Evolutionary conservation across 2,113 vertebrate genomes (phyloP), one percentile per base, ranked within the genome.

Genomic region (Lagenorhynchus albirostris): DNA sequence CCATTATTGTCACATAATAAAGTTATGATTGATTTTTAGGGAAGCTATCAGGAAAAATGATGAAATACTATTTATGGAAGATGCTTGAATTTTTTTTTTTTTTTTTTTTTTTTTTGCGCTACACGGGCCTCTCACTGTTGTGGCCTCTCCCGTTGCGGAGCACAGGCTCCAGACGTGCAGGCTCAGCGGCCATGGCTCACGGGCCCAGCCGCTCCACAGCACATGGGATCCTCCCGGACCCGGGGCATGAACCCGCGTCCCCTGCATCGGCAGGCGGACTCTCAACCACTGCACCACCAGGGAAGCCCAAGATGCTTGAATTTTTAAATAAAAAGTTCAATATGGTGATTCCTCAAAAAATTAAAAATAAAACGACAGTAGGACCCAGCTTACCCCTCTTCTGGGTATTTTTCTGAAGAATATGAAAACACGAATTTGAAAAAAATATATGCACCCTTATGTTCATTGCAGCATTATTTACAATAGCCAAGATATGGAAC

Each of bases 11-110:
- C 29, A 53, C 33, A 44, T 79, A 41, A 70, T 79, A 82, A 73
- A 85, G 38, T 79, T 36, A n/a, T 85, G 79, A 91, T 63, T 97
- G 53, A 38, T 92, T 93, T 94, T 93, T 20, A 50, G 31, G 91
- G 73, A 85, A 7, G 44, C 38, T 79, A 8, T 50, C 71, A 68
- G n/a, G n/a, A 44, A 91, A 31, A 91, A 55, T 85, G 81, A 88
- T 25, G 12, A 91, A 85, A 47, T 62, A 47, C 15, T 65, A 70
- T 89, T 98, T 83, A 82, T 31, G 50, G 26, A 81, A 71, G 76
- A 79, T 81, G 58, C 23, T 58, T 41, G 38, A 36, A 77, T 77
- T 92, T 55, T 91, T 80, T 47, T 47, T 47, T 47, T 47, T 47
- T 47, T 44, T 41, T 41, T 41, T 41, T 41, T 47, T 47, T 47